Base-by-base conservation (phyloP, 1,140 invertebrate genomes). In the Ladona fulva region DNA sequence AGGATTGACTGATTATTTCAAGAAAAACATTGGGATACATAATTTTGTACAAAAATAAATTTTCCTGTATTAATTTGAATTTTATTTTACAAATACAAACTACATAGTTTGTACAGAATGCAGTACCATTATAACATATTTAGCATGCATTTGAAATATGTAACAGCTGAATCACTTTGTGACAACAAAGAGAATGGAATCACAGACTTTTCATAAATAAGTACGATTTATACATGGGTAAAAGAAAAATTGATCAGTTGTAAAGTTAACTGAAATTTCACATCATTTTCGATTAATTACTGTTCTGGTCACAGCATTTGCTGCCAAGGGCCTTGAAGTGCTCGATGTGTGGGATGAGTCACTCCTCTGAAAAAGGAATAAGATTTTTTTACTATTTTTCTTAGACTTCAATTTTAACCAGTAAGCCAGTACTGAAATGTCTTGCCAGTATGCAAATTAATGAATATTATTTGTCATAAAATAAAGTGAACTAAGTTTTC, bases 11-110 rank as follows among this genome's bases (percentile, higher is more conserved):
- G 8, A 37, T 37, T 37, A 37, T 8, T 8, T n/a, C n/a, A n/a
- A n/a, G n/a, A n/a, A 37, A 37, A 37, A 8, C 29, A 37, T 37
- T 37, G 29, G 29, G 29, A 37, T 8, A 5, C 29, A 37, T 37
- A 37, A 37, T 37, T 37, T 37, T 37, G 29, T 37, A 37, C n/a
- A 37, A 37, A 37, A 37, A 37, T 37, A 37, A 37, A 37, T 37
- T 37, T 37, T 37, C 8, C 29, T 37, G 8, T 8, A 37, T 37
- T 37, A 37, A 37, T 37, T 37, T 37, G 29, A 37, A 37, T 37
- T 66, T 66, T 66, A 66, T 66, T 66, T 66, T 66, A 66, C 52
- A 66, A 66, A 66, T 66, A 12, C 52, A 66, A 66, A 66, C 52
- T 66, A 66, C n/a, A 22, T 5, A 66, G 14, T 22, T 16, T 66